phyloP scores from a whole-genome alignment of 2,888 invertebrate genomes.

The Actias luna region DNA sequence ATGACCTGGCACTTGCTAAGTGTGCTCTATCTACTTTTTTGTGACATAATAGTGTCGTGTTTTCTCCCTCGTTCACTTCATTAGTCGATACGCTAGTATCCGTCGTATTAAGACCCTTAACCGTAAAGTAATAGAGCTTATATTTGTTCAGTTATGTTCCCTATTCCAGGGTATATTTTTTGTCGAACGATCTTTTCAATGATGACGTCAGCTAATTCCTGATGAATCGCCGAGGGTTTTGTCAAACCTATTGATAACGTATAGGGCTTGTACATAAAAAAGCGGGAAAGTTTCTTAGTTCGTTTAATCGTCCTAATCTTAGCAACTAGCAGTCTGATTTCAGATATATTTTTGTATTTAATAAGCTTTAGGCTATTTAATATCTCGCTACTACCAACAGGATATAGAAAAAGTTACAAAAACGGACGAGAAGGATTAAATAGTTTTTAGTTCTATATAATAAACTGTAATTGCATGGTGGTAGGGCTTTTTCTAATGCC shows the following conservation, averaged over 20 bases:
- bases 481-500: no score
- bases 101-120: neutral
- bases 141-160: neutral
- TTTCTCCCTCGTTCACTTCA: neutral
- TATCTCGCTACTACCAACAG: no score
- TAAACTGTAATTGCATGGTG: no score
- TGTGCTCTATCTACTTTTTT: neutral
- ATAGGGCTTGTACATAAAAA: neutral
- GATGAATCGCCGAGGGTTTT: neutral
- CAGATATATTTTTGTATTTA: no score
- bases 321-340: no score
- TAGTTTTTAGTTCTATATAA: no score
- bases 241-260: neutral
- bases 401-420: no score
- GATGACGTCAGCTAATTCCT: slow-evolving; percentile 3
- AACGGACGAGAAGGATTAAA: no score
- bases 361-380: no score
- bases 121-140: neutral
- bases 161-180: neutral
- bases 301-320: no score
- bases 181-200: neutral
- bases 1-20: neutral
- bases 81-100: neutral
- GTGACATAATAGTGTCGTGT: neutral
- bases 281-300: no score